These are phyloP conservation scores for Octomys mimax DNA, from an alignment of 2,797 vertebrate genomes.

Conservation along the genomic window DNA sequence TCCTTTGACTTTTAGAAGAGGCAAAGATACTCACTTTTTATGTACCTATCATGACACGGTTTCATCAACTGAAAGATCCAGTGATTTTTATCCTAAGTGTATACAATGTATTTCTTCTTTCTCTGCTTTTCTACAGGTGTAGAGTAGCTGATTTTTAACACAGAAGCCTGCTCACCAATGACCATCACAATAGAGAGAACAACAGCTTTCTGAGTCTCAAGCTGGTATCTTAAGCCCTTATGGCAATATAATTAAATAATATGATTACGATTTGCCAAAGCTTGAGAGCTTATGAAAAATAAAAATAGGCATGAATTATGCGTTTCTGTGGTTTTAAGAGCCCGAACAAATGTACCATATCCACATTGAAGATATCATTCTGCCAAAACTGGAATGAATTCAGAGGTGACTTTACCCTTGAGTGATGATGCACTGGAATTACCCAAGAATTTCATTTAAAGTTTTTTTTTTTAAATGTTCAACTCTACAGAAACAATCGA, in stretches of 20 bases:
- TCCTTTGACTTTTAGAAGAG: slow-evolving; percentile 12
- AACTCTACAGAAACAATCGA: not conserved
- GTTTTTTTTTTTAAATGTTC: not conserved
- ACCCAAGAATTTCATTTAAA: not conserved
- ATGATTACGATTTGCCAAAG: not conserved
- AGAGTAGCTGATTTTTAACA: not conserved
- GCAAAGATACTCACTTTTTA: not conserved
- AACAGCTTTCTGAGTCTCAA: not conserved
- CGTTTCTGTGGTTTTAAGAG: not conserved
- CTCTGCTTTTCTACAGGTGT: not conserved
- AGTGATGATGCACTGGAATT: not conserved
- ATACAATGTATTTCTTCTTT: not conserved
- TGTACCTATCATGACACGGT: not conserved
- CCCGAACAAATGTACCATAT: not conserved
- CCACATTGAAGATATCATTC: not conserved
- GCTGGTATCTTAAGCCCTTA: not conserved
- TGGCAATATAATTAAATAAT: not conserved
- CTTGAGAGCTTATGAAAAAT: not conserved
- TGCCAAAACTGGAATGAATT: not conserved
- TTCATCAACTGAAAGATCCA: slow-evolving; percentile 20
- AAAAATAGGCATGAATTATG: not conserved
- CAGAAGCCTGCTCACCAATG: not conserved
- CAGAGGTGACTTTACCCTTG: not conserved
- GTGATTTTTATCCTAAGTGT: not conserved
- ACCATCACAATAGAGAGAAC: not conserved